Evolutionary conservation across 2,797 vertebrate species (phyloP), one percentile per base, ranked within the genome.

Genomic region (Steatocranus sp.): DNA sequence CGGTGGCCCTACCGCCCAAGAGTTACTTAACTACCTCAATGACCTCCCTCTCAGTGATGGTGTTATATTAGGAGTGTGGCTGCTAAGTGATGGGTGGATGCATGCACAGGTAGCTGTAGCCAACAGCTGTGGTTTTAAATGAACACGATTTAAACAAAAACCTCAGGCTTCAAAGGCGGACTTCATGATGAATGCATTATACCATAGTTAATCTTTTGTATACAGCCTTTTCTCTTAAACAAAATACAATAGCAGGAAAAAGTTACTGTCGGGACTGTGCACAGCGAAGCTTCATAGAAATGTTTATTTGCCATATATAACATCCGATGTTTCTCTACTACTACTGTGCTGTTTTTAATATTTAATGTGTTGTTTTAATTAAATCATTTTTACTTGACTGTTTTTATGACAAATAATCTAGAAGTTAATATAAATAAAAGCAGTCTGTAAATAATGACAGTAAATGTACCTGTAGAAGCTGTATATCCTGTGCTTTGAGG

Each of bases 391-490:
- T 36, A 61, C 18, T 66, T 41, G 20, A 41, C 36, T 41, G 0
- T 5, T 66, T 66, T 63, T 2, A 38, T 14, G 58, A 36, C 58
- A 63, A 61, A 63, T 36, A 20, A 12, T 66, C 20, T 41, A 41
- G 7, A 0, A 38, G 20, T 41, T 20, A 66, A 41, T 38, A 66
- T 6, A 41, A 34, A 61, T 36, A 20, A 61, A 61, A 3, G 18
- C 18, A 36, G 56, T 20, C 11, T 61, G 5, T 68, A 73, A 73
- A n/a, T 32, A 41, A 20, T 74, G 74, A 11, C 8, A 53, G 18
- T 56, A 18, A 41, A 14, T 25, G 14, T 91, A 96, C 95, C 93
- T 90, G 77, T 74, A 96, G 75, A 83, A 96, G 95, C 2, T 74
- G 34, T 9, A 95, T 53, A 53, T 95, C 85, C 4, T 85, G 75